Conservation (phyloP, 2,888 invertebrate genomes). For the Alentia gelatinosa region DNA sequence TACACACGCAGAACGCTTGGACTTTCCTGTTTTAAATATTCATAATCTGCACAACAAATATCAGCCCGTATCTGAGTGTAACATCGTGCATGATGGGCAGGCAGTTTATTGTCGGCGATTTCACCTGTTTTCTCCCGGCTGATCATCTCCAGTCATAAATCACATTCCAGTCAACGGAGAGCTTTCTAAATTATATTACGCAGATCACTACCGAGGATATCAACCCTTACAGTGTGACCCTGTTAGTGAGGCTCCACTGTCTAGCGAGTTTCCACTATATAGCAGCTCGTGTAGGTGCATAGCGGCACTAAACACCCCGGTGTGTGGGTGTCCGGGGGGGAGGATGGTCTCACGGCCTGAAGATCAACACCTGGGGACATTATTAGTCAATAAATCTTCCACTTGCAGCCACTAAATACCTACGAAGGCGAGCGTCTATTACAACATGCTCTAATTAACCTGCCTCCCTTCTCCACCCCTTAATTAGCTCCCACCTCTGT, state of each 20-base stretch:
- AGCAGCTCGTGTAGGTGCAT: no score
- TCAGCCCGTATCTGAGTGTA: not conserved
- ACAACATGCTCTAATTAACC: not conserved
- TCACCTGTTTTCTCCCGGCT: no score
- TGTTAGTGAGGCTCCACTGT: no score
- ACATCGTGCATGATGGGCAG: not conserved
- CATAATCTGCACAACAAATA: slow-evolving; percentile 9
- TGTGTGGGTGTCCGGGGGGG: not conserved
- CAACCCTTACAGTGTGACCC: no score
- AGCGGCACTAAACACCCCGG: no score
- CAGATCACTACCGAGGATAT: no score
- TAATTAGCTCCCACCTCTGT: not conserved
- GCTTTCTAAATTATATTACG: no score
- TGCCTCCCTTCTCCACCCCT: no score
- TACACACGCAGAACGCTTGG: not conserved
- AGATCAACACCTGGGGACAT: not conserved
- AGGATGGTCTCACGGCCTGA: not conserved
- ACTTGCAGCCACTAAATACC: not conserved
- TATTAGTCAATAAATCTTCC: slow-evolving; percentile 34
- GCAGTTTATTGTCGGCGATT: no score
- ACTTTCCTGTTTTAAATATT: not conserved
- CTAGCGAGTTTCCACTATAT: no score
- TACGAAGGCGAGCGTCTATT: not conserved
- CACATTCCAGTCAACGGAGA: not conserved
- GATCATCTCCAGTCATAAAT: no score